Percentiles rank a stretch among this genome's conserved stretches.
These are phyloP conservation scores for Drosophila sulfurigaster DNA, from an alignment of 1,140 invertebrate species.

Conservation along the genomic window DNA sequence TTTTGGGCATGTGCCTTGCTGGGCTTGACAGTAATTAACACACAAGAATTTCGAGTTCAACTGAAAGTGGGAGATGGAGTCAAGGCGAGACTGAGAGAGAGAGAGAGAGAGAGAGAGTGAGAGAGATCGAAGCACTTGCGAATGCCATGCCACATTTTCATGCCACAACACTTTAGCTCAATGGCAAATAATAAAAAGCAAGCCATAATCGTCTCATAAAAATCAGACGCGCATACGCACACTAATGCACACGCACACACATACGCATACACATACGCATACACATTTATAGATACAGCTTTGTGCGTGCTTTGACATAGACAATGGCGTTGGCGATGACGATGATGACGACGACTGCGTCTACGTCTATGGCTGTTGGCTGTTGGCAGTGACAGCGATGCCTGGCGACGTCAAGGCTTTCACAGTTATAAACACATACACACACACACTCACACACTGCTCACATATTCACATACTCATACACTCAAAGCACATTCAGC, in stretches of 20 bases:
- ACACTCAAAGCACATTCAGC: conserved; percentile 38
- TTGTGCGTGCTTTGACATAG: conserved; percentile 70
- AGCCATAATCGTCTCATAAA: conserved; percentile 82
- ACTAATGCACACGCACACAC: conserved; percentile 53
- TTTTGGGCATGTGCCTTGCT: conserved; percentile 4
- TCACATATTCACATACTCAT: conserved; percentile 4
- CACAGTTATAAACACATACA: conserved; percentile 35
- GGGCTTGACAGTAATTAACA: conserved; percentile 32
- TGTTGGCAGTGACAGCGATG: conserved; percentile 66
- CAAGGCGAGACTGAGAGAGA: too few relatives aligned
- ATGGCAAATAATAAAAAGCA: conserved; percentile 83
- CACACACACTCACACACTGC: conserved; percentile 21
- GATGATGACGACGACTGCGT: conserved; percentile 14
- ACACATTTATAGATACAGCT: not conserved
- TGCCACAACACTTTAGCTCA: conserved; percentile 70
- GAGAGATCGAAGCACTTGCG: conserved; percentile 15
- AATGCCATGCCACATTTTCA: conserved; percentile 37
- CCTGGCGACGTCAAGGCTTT: conserved; percentile 44
- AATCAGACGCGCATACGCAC: conserved; percentile 77
- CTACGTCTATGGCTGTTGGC: conserved; percentile 19
- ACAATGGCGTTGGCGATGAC: conserved; percentile 61
- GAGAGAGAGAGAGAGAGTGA: too few relatives aligned
- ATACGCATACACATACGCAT: conserved; percentile 22
- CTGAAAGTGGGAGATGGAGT: not conserved
- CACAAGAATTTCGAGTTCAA: conserved; percentile 11